A percentile compares a stretch with the other conserved stretches of the same genome.
phyloP scores from a whole-genome alignment of 2,113 vertebrate species.

The Herpetotheres cachinnans region DNA sequence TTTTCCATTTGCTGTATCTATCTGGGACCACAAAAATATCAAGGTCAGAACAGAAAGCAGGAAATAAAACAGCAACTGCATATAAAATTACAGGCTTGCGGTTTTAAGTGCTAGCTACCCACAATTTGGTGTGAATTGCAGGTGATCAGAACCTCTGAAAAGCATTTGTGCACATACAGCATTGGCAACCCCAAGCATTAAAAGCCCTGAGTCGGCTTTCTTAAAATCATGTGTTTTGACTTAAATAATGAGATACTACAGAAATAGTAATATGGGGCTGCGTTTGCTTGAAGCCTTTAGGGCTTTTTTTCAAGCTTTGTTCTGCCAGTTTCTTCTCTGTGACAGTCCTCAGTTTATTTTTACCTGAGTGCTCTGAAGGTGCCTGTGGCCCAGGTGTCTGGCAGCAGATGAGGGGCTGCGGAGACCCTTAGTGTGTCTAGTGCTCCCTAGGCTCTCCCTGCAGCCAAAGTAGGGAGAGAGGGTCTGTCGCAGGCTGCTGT shows the following conservation, averaged over 20 bases:
- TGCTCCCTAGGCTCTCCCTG: background rate
- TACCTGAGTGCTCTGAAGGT: background rate
- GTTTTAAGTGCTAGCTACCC: background rate
- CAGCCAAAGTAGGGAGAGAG: background rate
- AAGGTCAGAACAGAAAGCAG: background rate
- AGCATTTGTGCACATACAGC: background rate
- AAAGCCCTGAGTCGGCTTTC: constrained; percentile 4
- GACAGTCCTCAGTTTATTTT: background rate
- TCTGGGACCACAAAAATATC: background rate
- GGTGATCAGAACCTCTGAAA: background rate
- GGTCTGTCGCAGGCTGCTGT: background rate
- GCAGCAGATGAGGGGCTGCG: background rate
- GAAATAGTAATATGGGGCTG: background rate
- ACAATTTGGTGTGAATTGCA: background rate
- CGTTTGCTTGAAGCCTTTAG: background rate
- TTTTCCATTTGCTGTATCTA: background rate
- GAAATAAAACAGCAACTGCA: background rate
- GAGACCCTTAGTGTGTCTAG: accelerated
- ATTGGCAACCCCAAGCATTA: background rate
- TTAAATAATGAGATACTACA: background rate
- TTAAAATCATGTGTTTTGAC: background rate
- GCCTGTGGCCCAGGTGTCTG: background rate
- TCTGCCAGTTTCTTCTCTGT: background rate
- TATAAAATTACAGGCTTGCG: background rate
- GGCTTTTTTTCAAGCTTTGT: background rate